These are phyloP conservation scores for Dryomyza anilis DNA, from an alignment of 2,888 invertebrate genomes.

Conservation along the genomic window DNA sequence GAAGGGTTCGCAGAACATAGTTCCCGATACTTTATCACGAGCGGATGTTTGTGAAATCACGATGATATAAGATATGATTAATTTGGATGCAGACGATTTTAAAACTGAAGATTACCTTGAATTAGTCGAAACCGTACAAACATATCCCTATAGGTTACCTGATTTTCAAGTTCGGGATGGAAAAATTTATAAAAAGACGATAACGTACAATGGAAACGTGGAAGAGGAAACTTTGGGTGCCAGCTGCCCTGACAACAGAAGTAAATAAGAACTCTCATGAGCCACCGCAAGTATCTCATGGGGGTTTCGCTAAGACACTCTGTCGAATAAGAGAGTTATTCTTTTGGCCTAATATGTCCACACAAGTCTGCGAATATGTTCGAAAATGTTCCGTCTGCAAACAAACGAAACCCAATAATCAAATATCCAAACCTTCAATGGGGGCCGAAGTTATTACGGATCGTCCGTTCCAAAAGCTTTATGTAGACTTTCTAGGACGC, in stretches of 20 bases:
- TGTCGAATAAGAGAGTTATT: slow-evolving; percentile 9
- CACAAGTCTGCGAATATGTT: slow-evolving; percentile 9
- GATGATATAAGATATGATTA: not conserved
- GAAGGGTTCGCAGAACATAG: not conserved
- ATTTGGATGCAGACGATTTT: not conserved
- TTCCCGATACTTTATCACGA: slow-evolving; percentile 3
- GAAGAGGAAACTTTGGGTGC: slow-evolving; percentile 5
- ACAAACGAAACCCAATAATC: slow-evolving; percentile 14
- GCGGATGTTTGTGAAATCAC: not conserved
- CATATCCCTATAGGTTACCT: not conserved
- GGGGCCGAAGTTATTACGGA: not conserved
- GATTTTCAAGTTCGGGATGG: not conserved
- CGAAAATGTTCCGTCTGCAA: slow-evolving; percentile 12
- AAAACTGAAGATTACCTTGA: not conserved
- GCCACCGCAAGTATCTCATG: slow-evolving; percentile 11
- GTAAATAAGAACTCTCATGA: slow-evolving; percentile 6
- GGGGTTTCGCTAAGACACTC: slow-evolving; percentile 16
- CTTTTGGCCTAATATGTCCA: slow-evolving; percentile 17
- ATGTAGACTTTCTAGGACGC: slow-evolving; percentile 25
- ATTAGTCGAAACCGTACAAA: not conserved
- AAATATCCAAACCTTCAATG: not conserved
- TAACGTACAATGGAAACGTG: not conserved
- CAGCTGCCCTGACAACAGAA: not conserved
- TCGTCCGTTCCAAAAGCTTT: slow-evolving; percentile 16
- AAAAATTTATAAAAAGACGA: not conserved